Percentiles rank a stretch among this genome's conserved stretches.
These are phyloP conservation scores for Nephrocerus scutellatus DNA, from an alignment of 2,888 invertebrate species.

Conservation along the genomic window DNA sequence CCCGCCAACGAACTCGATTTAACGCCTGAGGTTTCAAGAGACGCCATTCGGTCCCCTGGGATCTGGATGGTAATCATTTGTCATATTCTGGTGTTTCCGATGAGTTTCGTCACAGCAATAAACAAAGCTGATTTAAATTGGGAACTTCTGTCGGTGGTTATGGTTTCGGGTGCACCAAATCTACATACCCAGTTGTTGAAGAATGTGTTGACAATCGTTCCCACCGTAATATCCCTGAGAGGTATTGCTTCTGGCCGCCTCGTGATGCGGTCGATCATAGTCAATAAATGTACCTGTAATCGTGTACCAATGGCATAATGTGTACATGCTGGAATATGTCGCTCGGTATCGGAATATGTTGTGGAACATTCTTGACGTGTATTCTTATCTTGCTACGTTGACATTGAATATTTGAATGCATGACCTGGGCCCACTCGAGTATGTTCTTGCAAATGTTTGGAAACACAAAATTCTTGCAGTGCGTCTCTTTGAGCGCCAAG, in stretches of 20 bases:
- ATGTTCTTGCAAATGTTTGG: too few species aligned
- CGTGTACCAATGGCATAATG: slow-evolving; percentile 7
- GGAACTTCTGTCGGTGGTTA: slow-evolving; percentile 10
- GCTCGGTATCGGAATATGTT: slow-evolving; percentile 11
- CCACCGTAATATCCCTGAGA: slow-evolving; percentile 4
- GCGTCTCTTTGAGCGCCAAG: slow-evolving; percentile 7
- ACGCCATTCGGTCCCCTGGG: too few species aligned
- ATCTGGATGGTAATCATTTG: too few species aligned
- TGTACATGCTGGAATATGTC: slow-evolving; percentile 9
- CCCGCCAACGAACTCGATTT: too few species aligned
- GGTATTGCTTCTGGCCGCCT: slow-evolving; percentile 14
- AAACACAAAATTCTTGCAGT: too few species aligned
- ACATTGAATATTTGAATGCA: slow-evolving; percentile 6
- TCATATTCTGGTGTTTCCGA: too few species aligned
- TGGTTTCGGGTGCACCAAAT: slow-evolving; percentile 7
- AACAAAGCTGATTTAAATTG: too few species aligned
- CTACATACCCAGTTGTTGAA: slow-evolving; percentile 3
- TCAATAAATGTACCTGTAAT: slow-evolving; percentile 7
- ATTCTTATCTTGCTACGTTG: slow-evolving; percentile 6
- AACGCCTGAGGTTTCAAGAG: too few species aligned
- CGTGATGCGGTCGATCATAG: slow-evolving; percentile 10
- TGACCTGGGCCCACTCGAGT: too few species aligned
- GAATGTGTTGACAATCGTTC: slow-evolving; percentile 2
- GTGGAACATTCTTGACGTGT: slow-evolving; percentile 10
- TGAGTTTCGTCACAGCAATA: too few species aligned